Conservation (phyloP, 2,113 vertebrate genomes). For the Melierax canorus region DNA sequence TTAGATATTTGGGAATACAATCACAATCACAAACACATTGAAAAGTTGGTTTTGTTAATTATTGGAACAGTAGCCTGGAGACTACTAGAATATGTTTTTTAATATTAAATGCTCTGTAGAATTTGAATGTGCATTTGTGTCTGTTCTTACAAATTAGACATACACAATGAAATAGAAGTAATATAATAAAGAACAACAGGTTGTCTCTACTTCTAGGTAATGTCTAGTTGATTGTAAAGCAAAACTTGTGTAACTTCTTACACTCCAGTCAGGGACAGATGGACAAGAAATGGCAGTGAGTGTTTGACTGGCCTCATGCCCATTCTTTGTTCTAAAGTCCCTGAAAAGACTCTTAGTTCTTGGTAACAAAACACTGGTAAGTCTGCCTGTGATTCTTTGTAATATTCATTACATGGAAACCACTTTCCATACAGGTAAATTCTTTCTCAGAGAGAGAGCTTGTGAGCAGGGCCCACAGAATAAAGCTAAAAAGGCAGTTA, state of each 20-base stretch:
- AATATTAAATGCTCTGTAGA: not conserved
- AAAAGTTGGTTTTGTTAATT: not conserved
- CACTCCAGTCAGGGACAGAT: conserved; percentile 12
- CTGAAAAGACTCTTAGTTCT: conserved; percentile 49
- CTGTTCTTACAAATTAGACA: not conserved
- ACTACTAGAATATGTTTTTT: not conserved
- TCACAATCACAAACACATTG: not conserved
- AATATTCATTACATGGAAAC: not conserved
- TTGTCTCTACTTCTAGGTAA: not conserved
- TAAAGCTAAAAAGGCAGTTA: conserved; percentile 19
- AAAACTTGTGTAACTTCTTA: conserved; percentile 6
- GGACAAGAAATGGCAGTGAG: conserved; percentile 37
- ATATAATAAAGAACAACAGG: not conserved
- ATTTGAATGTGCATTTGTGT: not conserved
- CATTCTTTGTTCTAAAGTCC: conserved; percentile 47
- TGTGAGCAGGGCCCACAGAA: not conserved
- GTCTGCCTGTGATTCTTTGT: conserved; percentile 39
- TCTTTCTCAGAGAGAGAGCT: not conserved
- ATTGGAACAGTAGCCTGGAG: not conserved
- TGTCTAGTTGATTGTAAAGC: not conserved
- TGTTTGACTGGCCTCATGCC: conserved; percentile 64
- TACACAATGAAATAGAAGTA: not conserved
- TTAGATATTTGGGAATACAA: not conserved
- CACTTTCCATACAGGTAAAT: conserved; percentile 30
- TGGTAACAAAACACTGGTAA: conserved; percentile 50